phyloP scores from a whole-genome alignment of 2,113 vertebrate genomes.

The Irena cyanogastra region DNA sequence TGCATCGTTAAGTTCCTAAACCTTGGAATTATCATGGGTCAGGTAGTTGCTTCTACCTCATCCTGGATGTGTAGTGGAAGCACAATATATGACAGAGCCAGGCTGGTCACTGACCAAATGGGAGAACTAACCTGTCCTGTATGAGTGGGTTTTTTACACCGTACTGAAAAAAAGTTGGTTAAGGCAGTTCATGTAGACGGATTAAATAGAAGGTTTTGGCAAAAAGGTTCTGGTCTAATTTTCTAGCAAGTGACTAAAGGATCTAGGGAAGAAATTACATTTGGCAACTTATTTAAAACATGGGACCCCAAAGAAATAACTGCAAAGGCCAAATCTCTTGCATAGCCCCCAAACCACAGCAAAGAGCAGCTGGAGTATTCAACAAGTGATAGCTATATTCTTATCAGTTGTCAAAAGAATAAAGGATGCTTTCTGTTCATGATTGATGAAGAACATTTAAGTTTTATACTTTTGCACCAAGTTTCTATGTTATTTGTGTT shows the following conservation, averaged over 20 bases:
- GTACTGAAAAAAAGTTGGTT: not conserved
- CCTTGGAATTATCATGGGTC: not conserved
- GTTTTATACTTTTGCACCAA: not conserved
- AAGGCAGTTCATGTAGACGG: not conserved
- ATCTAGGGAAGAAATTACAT: not conserved
- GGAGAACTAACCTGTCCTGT: not conserved
- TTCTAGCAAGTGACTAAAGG: not conserved
- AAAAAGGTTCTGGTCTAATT: not conserved
- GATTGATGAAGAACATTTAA: not conserved
- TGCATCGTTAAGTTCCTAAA: not conserved
- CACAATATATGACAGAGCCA: not conserved
- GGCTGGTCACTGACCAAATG: not conserved
- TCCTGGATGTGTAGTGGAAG: not conserved
- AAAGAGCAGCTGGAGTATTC: not conserved
- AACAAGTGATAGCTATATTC: not conserved
- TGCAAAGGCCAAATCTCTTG: not conserved
- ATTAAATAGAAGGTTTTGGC: not conserved
- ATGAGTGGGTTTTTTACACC: not conserved
- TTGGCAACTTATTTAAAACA: not conserved
- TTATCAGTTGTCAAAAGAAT: not conserved
- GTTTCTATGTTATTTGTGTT: not conserved
- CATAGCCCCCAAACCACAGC: not conserved
- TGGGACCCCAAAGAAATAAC: not conserved
- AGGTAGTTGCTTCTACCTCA: not conserved
- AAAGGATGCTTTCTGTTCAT: not conserved